Evolutionary conservation across 2,113 vertebrate species (phyloP), one percentile per base, ranked within the genome.

Genomic region (Gasterosteus aculeatus): DNA sequence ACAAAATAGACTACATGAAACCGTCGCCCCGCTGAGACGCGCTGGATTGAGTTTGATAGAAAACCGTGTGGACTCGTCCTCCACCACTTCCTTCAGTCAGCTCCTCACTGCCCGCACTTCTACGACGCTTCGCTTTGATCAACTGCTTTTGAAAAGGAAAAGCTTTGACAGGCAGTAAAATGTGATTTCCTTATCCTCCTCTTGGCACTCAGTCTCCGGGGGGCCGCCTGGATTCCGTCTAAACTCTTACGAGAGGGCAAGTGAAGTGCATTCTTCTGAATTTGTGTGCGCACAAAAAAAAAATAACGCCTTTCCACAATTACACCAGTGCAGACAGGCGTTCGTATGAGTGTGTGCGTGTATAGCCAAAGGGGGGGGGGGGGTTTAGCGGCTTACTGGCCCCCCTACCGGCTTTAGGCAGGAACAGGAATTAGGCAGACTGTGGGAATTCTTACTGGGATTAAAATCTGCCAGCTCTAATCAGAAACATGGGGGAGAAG

Each of bases 361-460:
- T 77, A 38, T 35, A 68, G 81, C 75, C 59, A 38, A 38, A 22
- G 18, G 26, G n/a, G n/a, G n/a, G n/a, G n/a, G n/a, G 62, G 80
- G 80, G 84, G 60, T 78, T 91, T 87, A 91, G 77, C 71, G 10
- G 89, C 87, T 92, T 88, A 91, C 64, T 74, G 64, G 31, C 81
- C 76, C 86, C 85, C 86, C 87, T 81, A 80, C 67, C 51, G 66
- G 87, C 81, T 89, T 86, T 80, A 85, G 80, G 75, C 85, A 87
- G 76, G 39, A 81, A 69, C 75, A 83, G 84, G 87, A 89, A 88
- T 89, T 87, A 89, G 84, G 68, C 81, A 82, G 81, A 88, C 85
- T 91, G 85, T 90, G 89, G 82, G 87, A 92, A 91, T 91, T 91
- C 89, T 89, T 90, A 83, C 86, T 85, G 77, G 86, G 78, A 89